Evolutionary conservation across 2,797 vertebrate species (phyloP).

Genomic region (Botia almorhae): DNA sequence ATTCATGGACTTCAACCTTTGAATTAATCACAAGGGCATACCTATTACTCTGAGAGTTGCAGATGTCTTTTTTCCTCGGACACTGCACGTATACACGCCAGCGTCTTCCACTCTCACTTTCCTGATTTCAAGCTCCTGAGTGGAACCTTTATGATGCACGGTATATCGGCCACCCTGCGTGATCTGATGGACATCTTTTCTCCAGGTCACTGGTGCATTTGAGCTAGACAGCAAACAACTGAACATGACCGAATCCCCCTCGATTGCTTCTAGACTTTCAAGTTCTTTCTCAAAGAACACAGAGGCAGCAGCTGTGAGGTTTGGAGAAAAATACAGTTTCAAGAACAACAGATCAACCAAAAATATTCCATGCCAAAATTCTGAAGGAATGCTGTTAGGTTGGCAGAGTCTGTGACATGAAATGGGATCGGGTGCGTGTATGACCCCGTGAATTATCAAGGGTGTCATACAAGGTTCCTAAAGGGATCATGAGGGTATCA

Average conservation of each 20-base stretch:
- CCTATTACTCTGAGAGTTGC: conserved; percentile 82
- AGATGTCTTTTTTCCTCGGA: conserved; percentile 77
- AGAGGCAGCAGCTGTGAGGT: conserved; percentile 76
- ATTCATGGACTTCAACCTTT: background rate
- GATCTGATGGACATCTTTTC: conserved; percentile 76
- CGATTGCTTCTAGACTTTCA: conserved; percentile 76
- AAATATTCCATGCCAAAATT: background rate
- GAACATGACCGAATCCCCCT: conserved; percentile 78
- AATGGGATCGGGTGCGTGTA: conserved; percentile 11
- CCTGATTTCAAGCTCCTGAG: conserved; percentile 73
- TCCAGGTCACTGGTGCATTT: conserved; percentile 83
- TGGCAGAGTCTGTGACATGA: conserved; percentile 26
- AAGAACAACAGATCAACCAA: background rate
- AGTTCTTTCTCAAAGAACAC: conserved; percentile 82
- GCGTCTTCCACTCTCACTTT: conserved; percentile 76
- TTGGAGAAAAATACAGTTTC: conserved; percentile 21
- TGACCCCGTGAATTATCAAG: conserved; percentile 27
- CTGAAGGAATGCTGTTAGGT: background rate
- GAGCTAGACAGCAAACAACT: conserved; percentile 83
- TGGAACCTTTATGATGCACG: conserved; percentile 75
- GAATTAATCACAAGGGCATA: conserved; percentile 65
- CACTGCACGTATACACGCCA: conserved; percentile 82
- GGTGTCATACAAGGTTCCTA: conserved; percentile 9
- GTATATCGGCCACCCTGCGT: conserved; percentile 77
- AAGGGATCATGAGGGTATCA: conserved; percentile 8